Evolutionary conservation across 2,113 vertebrate genomes (phyloP).

Genomic region (Peromyscus leucopus): DNA sequence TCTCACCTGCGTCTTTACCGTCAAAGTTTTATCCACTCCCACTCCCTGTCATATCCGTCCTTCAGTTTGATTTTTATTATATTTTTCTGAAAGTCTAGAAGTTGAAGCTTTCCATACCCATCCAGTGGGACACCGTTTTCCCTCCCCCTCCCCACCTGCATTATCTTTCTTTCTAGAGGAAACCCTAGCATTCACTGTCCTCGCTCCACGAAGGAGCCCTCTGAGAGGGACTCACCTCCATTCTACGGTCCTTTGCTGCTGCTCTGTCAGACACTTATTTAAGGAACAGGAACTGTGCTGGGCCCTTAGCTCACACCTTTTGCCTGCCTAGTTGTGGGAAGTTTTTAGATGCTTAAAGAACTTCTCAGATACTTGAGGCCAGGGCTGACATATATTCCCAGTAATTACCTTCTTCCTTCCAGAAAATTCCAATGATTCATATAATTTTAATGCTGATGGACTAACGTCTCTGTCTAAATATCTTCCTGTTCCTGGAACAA

Average conservation of each 20-base stretch:
- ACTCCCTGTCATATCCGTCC: neutral
- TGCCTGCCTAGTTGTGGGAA: neutral
- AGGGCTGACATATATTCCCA: slow-evolving; percentile 46
- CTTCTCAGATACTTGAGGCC: neutral
- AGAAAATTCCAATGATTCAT: slow-evolving; percentile 41
- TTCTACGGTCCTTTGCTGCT: neutral
- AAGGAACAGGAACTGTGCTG: neutral
- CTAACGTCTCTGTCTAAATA: slow-evolving; percentile 72
- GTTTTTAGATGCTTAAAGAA: neutral
- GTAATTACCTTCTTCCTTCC: slow-evolving; percentile 62
- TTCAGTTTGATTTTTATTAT: neutral
- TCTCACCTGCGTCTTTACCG: neutral
- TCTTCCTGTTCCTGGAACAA: slow-evolving; percentile 60
- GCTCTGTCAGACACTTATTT: neutral
- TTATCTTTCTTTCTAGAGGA: neutral
- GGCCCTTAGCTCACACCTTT: neutral
- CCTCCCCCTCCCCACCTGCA: too few species aligned
- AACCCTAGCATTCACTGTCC: neutral
- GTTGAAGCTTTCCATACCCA: neutral
- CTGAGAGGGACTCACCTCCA: neutral
- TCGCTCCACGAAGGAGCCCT: neutral
- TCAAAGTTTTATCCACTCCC: neutral
- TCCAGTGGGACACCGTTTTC: neutral
- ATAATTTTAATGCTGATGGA: slow-evolving; percentile 52
- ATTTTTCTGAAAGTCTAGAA: slow-evolving; percentile 5